phyloP scores from a whole-genome alignment of 2,888 invertebrate genomes.

The Leucania comma region DNA sequence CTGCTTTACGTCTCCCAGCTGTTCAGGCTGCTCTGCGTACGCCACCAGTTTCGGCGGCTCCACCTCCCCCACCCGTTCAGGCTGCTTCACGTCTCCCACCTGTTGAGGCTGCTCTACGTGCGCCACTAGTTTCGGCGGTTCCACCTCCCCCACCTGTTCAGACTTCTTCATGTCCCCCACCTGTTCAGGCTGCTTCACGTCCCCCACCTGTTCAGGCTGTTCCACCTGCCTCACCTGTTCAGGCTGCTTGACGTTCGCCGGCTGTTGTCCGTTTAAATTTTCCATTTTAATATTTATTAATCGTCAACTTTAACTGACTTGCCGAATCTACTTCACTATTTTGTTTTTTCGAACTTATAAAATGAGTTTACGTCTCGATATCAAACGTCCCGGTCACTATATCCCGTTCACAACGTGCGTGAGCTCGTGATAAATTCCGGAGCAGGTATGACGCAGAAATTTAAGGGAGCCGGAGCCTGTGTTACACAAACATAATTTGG shows the following conservation, averaged over 20 bases:
- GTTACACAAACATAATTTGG: slow-evolving; percentile 1
- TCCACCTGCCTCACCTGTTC: not conserved
- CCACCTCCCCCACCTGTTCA: not conserved
- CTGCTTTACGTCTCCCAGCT: not conserved
- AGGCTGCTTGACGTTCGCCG: not conserved
- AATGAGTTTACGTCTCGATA: slow-evolving; percentile 8
- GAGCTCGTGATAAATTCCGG: not conserved
- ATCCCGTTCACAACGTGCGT: not conserved
- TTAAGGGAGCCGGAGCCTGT: not conserved
- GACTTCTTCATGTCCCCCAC: not conserved
- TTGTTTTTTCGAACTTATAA: not conserved
- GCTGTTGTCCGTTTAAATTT: not conserved
- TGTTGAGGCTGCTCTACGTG: not conserved
- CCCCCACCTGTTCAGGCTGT: not conserved
- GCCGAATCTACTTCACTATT: not conserved
- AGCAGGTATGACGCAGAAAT: slow-evolving; percentile 9
- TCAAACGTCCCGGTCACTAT: not conserved
- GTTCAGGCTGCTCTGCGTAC: not conserved
- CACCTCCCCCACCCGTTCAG: too few species aligned
- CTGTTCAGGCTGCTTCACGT: too few species aligned
- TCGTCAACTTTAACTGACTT: not conserved
- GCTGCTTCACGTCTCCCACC: not conserved
- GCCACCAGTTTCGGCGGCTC: not conserved
- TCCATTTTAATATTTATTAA: slow-evolving; percentile 12
- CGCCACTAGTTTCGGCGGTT: too few species aligned